Conservation (phyloP, 2,113 vertebrate genomes). For the Suncus etruscus region DNA sequence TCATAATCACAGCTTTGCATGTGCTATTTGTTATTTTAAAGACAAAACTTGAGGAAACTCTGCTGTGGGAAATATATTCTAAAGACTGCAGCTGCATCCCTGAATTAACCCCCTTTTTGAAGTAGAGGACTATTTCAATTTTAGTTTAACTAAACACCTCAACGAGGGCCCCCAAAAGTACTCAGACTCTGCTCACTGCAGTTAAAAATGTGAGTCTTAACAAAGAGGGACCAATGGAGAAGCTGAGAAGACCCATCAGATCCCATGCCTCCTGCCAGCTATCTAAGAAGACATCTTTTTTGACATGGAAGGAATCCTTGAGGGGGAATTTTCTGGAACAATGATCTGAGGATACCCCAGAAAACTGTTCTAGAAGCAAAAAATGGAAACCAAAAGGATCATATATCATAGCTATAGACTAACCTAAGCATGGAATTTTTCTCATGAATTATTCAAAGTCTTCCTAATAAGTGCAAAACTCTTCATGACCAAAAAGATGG, state of each 20-base stretch:
- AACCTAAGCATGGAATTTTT: no score
- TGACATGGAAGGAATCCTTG: slow-evolving; percentile 61
- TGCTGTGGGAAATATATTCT: slow-evolving; percentile 22
- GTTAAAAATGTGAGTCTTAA: slow-evolving; percentile 36
- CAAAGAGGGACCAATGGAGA: neutral
- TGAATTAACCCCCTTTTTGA: slow-evolving; percentile 56
- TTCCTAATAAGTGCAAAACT: neutral
- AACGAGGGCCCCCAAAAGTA: neutral
- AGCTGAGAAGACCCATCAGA: slow-evolving; percentile 21
- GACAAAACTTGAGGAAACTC: slow-evolving; percentile 26
- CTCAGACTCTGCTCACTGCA: neutral
- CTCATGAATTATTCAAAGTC: no score
- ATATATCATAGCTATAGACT: neutral
- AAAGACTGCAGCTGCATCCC: slow-evolving; percentile 42
- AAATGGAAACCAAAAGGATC: slow-evolving; percentile 10
- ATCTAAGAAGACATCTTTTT: neutral
- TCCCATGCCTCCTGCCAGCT: neutral
- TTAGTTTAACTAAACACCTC: slow-evolving; percentile 44
- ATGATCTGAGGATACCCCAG: neutral
- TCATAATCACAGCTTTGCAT: neutral
- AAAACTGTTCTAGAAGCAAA: slow-evolving; percentile 51
- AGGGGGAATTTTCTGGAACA: slow-evolving; percentile 14
- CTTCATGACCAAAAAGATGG: neutral
- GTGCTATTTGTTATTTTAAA: slow-evolving; percentile 41
- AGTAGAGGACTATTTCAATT: slow-evolving; percentile 45